A percentile compares a stretch with the other conserved stretches of the same genome.
Conservation (phyloP, 2,113 vertebrate species). For the Pachypanchax playfairii region DNA sequence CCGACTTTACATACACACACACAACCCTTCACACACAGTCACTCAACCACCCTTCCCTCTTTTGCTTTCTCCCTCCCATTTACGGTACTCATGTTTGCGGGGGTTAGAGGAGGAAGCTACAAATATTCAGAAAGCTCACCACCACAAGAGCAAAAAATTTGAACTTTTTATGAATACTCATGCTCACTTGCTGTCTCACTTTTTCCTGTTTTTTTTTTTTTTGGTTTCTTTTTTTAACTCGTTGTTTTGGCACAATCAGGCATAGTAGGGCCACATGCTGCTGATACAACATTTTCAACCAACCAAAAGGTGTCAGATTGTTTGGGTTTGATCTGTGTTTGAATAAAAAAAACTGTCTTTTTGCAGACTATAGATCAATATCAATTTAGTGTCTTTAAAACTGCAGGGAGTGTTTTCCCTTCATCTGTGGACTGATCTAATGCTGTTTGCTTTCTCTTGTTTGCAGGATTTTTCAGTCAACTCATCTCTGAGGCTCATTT, state of each 20-base stretch:
- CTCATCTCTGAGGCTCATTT: background rate
- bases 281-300: background rate
- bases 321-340: background rate
- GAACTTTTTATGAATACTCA: slow-evolving; percentile 48
- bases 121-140: slow-evolving; percentile 41
- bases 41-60: slow-evolving; percentile 61
- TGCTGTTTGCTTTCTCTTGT: background rate
- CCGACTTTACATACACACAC: slow-evolving; percentile 35
- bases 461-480: background rate
- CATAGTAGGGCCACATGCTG: background rate
- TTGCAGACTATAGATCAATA: background rate
- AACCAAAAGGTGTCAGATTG: background rate
- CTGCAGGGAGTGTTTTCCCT: background rate
- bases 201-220: no score
- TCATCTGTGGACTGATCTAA: background rate
- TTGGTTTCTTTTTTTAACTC: no score
- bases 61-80: slow-evolving; percentile 48
- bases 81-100: slow-evolving; percentile 48
- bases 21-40: slow-evolving; percentile 67
- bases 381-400: slow-evolving; percentile 1
- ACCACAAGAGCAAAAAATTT: slow-evolving; percentile 39
- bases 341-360: slow-evolving; percentile 5
- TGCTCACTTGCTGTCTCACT: slow-evolving; percentile 23
- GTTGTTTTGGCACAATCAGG: no score
- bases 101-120: slow-evolving; percentile 60